Evolutionary conservation across 2,888 invertebrate species (phyloP).

Genomic region (Amphipoea oculea): DNA sequence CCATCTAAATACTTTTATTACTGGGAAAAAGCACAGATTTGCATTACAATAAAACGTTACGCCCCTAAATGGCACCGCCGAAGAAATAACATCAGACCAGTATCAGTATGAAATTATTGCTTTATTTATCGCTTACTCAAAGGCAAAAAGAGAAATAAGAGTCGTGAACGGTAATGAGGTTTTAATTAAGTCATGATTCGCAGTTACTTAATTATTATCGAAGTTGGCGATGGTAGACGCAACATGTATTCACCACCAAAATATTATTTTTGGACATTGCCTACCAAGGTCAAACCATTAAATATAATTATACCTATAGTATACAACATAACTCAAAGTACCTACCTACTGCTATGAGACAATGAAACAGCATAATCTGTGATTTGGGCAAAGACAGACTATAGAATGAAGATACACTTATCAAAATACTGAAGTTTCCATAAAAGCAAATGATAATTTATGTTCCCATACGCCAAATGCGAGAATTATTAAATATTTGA

Average conservation of each 20-base stretch:
- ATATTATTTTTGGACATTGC: slow-evolving; percentile 6
- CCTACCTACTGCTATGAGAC: not conserved
- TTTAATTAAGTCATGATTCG: slow-evolving; percentile 39
- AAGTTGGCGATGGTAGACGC: not conserved
- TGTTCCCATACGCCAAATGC: slow-evolving; percentile 26
- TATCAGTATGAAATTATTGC: slow-evolving; percentile 58
- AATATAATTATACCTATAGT: not conserved
- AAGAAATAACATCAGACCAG: slow-evolving; percentile 48
- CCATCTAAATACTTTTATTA: slow-evolving; percentile 87
- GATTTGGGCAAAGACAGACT: not conserved
- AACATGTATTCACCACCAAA: not conserved
- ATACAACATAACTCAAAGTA: not conserved
- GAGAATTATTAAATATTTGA: slow-evolving; percentile 43
- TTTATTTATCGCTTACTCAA: slow-evolving; percentile 56
- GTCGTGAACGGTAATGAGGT: slow-evolving; percentile 34
- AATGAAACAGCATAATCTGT: not conserved
- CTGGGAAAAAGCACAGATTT: slow-evolving; percentile 80
- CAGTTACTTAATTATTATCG: slow-evolving; percentile 31
- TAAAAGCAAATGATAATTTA: slow-evolving; percentile 48
- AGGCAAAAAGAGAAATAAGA: slow-evolving; percentile 25
- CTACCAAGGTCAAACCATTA: not conserved
- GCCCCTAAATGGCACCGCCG: slow-evolving; percentile 72
- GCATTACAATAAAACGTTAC: slow-evolving; percentile 80
- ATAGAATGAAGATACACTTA: not conserved
- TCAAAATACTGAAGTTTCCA: slow-evolving; percentile 1